A percentile compares a stretch with the other conserved stretches of the same genome.
Evolutionary conservation across 1,140 invertebrate species (phyloP).

Genomic region (Anoplophora glabripennis): DNA sequence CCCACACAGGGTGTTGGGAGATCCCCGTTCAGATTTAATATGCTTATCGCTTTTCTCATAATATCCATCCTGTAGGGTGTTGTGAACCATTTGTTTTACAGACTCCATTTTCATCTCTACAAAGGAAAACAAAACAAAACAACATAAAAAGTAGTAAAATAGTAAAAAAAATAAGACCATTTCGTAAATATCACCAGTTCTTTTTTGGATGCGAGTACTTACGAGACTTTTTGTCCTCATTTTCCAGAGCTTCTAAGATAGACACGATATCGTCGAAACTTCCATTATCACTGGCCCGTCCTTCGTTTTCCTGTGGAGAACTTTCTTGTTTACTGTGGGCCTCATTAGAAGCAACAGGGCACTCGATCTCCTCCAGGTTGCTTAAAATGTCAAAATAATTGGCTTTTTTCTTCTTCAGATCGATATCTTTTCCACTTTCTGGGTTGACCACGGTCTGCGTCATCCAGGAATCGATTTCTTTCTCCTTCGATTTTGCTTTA

Average conservation of each 20-base stretch:
- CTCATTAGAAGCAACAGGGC: conserved; percentile 2
- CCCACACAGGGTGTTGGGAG: no score
- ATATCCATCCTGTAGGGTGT: conserved; percentile 18
- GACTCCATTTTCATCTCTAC: conserved; percentile 28
- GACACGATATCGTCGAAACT: conserved; percentile 42
- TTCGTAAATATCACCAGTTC: no score
- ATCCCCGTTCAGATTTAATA: not conserved
- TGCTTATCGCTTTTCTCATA: not conserved
- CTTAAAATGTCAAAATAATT: conserved; percentile 38
- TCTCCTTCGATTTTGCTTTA: conserved; percentile 10
- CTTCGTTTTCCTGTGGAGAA: conserved; percentile 17
- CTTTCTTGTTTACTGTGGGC: conserved; percentile 11
- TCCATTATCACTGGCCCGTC: conserved; percentile 14
- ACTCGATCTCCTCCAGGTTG: conserved; percentile 33
- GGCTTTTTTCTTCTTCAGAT: conserved; percentile 22
- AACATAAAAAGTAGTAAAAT: no score
- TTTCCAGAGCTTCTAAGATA: conserved; percentile 42
- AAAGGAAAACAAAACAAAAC: no score
- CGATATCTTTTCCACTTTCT: not conserved
- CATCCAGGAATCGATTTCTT: conserved; percentile 33
- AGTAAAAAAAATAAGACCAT: no score
- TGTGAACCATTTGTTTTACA: conserved; percentile 25
- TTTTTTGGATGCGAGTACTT: no score
- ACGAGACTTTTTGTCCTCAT: conserved; percentile 44
- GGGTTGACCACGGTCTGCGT: conserved; percentile 1